phyloP scores from a whole-genome alignment of 2,888 invertebrate genomes.

The Dicyrtoma fusca region DNA sequence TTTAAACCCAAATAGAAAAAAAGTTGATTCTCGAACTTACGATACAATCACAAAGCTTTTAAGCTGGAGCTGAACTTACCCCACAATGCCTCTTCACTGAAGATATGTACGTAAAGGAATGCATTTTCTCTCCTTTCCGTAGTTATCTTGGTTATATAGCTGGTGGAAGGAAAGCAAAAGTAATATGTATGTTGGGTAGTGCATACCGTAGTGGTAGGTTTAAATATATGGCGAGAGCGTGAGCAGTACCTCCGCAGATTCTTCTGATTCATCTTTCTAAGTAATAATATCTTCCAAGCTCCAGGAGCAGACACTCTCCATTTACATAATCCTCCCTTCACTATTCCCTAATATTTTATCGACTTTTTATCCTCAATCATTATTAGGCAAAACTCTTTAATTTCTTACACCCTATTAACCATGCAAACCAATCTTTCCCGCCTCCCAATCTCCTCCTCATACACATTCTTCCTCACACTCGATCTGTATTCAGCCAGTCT shows the following conservation, averaged over 20 bases:
- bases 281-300: constrained; percentile 5
- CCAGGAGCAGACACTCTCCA: constrained; percentile 3
- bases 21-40: too few species aligned
- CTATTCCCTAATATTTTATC: constrained; percentile 30
- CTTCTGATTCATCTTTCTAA: not conserved
- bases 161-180: not conserved
- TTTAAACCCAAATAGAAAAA: too few species aligned
- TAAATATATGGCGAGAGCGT: constrained; percentile 23
- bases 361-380: constrained; percentile 34
- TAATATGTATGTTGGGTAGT: too few species aligned
- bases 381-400: constrained; percentile 19
- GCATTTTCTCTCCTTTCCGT: not conserved
- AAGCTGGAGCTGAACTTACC: too few species aligned
- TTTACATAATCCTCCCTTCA: constrained; percentile 27
- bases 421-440: constrained; percentile 13
- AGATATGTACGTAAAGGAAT: too few species aligned
- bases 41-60: too few species aligned
- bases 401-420: constrained; percentile 8
- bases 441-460: not conserved
- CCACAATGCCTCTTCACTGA: too few species aligned
- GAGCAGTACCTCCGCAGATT: constrained; percentile 17
- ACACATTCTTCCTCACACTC: too few species aligned
- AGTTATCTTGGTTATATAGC: not conserved
- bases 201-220: constrained; percentile 14
- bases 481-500: too few species aligned